Conservation (phyloP, 2,797 vertebrate species). For the Helarctos malayanus region DNA sequence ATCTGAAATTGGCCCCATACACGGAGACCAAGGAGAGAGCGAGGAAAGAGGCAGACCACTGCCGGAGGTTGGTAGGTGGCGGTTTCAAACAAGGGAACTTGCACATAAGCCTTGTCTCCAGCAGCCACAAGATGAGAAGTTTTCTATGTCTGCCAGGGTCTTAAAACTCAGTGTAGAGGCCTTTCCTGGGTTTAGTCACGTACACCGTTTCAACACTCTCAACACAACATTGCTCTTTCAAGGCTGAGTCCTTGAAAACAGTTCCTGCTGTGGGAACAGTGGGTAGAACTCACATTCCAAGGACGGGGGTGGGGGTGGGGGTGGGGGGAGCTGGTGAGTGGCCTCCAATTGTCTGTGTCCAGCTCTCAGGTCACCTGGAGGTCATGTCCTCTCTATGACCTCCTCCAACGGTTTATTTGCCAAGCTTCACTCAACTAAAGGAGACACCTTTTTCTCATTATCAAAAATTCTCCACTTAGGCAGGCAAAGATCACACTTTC, state of each 20-base stretch:
- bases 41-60: background rate
- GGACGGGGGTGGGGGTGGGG: background rate
- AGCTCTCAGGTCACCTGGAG: accelerated
- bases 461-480: background rate
- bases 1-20: background rate
- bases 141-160: background rate
- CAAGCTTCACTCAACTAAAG: background rate
- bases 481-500: background rate
- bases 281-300: background rate
- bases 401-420: background rate
- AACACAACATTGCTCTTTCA: background rate
- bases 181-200: accelerated
- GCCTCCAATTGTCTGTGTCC: background rate
- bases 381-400: background rate
- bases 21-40: background rate
- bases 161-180: background rate
- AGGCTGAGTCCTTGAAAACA: background rate
- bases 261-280: too few species aligned
- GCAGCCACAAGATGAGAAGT: background rate
- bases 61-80: background rate
- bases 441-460: background rate
- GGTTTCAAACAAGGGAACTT: background rate
- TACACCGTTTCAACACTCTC: background rate
- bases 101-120: background rate
- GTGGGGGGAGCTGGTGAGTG: background rate